Base-by-base conservation (phyloP, 1,140 invertebrate genomes). In the Drosophila bocki region DNA sequence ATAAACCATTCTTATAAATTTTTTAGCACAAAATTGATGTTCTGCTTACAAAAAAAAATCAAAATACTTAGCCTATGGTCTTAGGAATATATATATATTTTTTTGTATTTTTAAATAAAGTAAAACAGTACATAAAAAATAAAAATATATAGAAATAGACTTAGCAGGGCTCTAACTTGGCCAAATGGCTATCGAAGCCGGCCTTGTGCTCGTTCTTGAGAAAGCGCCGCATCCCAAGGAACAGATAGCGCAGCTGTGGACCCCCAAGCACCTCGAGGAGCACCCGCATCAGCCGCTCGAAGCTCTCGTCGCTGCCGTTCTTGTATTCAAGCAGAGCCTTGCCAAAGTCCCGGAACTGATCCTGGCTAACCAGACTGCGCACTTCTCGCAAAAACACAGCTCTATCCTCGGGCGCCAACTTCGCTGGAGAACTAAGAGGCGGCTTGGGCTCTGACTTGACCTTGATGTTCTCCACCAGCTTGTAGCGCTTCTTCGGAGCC, bases 181-280 rank as follows among this genome's bases (percentile, higher is more conserved):
- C 67, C 44, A 92, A 17, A 1, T 76, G 59, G 12, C 70, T 29
- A 74, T 94, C 93, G 87, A 95, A 95, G 41, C 76, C 71, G 11
- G 56, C 48, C 91, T 95, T 95, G 82, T 95, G 94, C 58, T 93
- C 92, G 39, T 93, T 93, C 82, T 94, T 94, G 9, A 95, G 72
- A 91, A 94, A 95, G 42, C 94, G 93, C 39, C 94, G 94, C 93
- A 95, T 95, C 70, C 95, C 95, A 79, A 93, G 93, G 45, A 96
- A 93, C 63, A 96, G 93, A 92, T 95, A 94, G 68, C 94, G 94
- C 48, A 94, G 69, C 68, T 93, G 92, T 45, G 91, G 93, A 65
- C 93, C 93, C 26, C 59, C 58, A 11, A 94, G 85, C 76, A 96
- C 94, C 47, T 96, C 82, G 60, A 82, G 80, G 37, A 96, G 88